Evolutionary conservation across 2,113 vertebrate species (phyloP).

Genomic region (Gadus macrocephalus): DNA sequence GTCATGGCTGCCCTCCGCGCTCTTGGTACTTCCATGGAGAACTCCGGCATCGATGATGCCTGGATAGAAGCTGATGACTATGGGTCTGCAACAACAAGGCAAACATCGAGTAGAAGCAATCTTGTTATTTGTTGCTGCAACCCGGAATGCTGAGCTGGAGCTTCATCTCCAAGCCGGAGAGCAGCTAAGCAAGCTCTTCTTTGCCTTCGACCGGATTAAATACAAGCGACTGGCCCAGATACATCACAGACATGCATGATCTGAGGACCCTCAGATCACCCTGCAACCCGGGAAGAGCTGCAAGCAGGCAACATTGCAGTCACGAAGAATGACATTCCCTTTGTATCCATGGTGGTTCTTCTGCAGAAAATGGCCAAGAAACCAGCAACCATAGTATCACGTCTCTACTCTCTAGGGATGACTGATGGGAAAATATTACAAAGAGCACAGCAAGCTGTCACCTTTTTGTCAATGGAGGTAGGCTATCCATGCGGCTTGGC

Average conservation of each 20-base stretch:
- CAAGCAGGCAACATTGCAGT: constrained; percentile 1
- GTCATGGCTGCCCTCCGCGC: not conserved
- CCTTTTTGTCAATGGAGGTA: no score
- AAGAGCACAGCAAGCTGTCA: no score
- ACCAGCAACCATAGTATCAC: not conserved
- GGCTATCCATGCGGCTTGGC: no score
- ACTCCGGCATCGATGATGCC: not conserved
- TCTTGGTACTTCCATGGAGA: not conserved
- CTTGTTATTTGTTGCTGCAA: no score
- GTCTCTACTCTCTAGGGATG: no score
- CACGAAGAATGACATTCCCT: constrained; percentile 6
- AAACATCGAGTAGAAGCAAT: no score
- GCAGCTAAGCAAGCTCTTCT: no score
- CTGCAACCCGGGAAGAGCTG: constrained; percentile 3
- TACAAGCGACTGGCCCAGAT: not conserved
- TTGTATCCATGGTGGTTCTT: not conserved
- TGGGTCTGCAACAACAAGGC: no score
- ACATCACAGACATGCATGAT: constrained; percentile 16
- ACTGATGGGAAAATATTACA: no score
- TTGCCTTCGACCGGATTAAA: no score
- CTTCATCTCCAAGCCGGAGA: no score
- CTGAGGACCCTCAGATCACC: constrained; percentile 14
- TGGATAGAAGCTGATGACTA: constrained; percentile 1
- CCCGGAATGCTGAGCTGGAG: no score
- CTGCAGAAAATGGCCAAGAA: not conserved